Evolutionary conservation across 2,113 vertebrate species (phyloP).

Genomic region (Nestor notabilis): DNA sequence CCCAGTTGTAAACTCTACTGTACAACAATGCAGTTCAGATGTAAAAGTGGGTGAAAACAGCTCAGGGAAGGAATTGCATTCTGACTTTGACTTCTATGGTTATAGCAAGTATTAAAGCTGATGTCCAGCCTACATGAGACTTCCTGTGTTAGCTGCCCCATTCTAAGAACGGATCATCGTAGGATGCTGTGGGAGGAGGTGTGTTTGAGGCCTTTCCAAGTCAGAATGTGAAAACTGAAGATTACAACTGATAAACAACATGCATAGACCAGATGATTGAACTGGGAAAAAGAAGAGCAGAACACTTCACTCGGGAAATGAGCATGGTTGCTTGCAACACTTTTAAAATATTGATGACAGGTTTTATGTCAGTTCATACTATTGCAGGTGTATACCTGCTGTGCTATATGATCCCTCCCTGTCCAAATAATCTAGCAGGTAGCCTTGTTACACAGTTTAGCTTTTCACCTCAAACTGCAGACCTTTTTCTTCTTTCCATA

Average conservation of each 20-base stretch:
- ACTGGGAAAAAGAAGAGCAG: background rate
- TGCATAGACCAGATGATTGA: background rate
- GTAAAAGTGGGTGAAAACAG: background rate
- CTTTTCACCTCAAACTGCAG: no score
- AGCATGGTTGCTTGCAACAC: background rate
- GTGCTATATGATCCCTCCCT: no score
- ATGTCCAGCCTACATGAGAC: background rate
- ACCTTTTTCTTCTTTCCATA: no score
- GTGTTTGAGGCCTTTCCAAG: background rate
- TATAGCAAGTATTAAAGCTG: background rate
- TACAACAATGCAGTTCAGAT: background rate
- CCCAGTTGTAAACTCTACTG: background rate
- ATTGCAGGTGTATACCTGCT: background rate
- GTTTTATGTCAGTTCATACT: background rate
- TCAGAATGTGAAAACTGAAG: background rate
- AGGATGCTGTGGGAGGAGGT: background rate
- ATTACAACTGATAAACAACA: background rate
- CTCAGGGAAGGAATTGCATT: background rate
- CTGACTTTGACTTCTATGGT: background rate
- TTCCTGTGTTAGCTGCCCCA: background rate
- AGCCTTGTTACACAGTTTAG: no score
- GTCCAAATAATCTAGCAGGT: no score
- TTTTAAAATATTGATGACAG: background rate
- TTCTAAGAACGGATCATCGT: background rate
- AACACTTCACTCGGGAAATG: background rate